phyloP scores from a whole-genome alignment of 2,797 vertebrate species.

The Lithobates pipiens region DNA sequence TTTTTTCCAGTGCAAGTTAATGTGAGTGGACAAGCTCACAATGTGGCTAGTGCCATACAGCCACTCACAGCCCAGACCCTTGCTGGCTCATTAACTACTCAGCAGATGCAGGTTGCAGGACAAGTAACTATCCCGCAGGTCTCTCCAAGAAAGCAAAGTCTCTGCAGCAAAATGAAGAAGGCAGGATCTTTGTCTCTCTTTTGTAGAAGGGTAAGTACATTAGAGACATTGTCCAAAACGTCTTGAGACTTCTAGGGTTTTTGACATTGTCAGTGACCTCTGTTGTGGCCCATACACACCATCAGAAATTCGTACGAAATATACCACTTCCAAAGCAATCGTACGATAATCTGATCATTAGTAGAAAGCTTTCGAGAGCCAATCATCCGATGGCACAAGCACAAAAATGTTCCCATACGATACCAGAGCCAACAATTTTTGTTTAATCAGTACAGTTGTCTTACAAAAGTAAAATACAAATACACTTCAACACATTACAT shows the following conservation, averaged over 20 bases:
- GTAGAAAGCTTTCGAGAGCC: no score
- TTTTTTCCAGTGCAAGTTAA: conserved; percentile 89
- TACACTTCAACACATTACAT: no score
- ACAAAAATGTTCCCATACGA: no score
- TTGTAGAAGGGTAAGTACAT: conserved; percentile 85
- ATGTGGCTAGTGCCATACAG: conserved; percentile 75
- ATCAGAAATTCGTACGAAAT: no score
- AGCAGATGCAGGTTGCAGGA: conserved; percentile 76
- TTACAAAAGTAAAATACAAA: no score
- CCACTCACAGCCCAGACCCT: conserved; percentile 80
- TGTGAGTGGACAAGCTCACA: conserved; percentile 78
- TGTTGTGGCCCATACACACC: no score
- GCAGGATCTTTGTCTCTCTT: conserved; percentile 86
- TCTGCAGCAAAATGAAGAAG: conserved; percentile 72
- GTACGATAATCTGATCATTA: no score
- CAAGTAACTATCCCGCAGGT: conserved; percentile 73
- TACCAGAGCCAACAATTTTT: no score
- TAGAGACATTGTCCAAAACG: background rate
- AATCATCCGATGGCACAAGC: no score
- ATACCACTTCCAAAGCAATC: no score
- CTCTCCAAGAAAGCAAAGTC: conserved; percentile 68
- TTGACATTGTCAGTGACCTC: background rate
- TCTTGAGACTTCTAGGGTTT: background rate
- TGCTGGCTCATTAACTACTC: conserved; percentile 74
- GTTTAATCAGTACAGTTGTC: no score